Conservation (phyloP, 2,797 vertebrate genomes). For the Phyllotis vaccarum region DNA sequence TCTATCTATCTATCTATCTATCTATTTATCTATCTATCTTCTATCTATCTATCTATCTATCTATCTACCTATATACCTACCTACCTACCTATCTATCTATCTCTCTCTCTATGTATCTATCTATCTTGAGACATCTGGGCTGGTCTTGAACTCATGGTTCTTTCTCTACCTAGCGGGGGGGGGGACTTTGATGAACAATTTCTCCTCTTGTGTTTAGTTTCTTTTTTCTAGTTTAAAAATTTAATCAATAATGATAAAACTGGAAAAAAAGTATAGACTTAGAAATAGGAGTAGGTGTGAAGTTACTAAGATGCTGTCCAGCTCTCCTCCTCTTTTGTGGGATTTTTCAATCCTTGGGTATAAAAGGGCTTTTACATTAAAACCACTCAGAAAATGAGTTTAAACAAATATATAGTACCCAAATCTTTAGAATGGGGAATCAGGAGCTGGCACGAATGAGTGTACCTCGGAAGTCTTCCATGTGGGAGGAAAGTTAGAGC, state of each 20-base stretch:
- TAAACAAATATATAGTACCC: accelerated
- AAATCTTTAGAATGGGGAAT: neutral
- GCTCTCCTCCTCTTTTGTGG: accelerated
- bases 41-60: too few species aligned
- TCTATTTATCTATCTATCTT: too few species aligned
- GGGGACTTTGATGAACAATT: neutral
- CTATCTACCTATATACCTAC: neutral
- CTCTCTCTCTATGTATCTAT: neutral
- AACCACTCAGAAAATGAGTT: neutral
- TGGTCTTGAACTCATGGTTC: neutral
- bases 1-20: neutral
- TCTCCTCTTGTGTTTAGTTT: neutral
- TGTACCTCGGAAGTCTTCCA: accelerated
- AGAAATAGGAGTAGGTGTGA: accelerated
- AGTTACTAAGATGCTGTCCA: neutral
- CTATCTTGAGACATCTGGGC: neutral
- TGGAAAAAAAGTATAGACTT: neutral
- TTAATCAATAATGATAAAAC: too few species aligned
- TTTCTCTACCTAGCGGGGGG: neutral
- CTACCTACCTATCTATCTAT: neutral
- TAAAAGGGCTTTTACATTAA: neutral
- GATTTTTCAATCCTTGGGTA: neutral
- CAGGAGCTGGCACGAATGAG: neutral
- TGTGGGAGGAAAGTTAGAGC: neutral
- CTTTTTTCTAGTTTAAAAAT: neutral